Base-by-base conservation (phyloP, 2,797 vertebrate genomes). In the Dromococcyx pavoninus region DNA sequence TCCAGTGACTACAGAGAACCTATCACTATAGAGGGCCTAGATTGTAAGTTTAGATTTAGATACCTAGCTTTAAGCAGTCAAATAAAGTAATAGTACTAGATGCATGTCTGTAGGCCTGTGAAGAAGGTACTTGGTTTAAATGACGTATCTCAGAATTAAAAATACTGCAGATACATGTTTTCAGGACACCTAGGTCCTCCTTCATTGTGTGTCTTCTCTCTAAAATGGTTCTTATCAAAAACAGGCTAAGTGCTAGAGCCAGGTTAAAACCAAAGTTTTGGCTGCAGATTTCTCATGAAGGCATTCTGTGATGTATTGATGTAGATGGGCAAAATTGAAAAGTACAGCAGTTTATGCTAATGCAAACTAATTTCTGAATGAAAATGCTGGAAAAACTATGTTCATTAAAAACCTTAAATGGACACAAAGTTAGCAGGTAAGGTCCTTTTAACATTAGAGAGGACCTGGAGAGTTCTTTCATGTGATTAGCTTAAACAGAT, bases 31-130 rank as follows among this genome's bases (percentile, higher is more conserved):
- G 51, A 24, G 21, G n/a, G 35, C 17, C n/a, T 27, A 10, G 14
- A 6, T 14, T 4, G 2, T 39, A 13, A 72, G 0, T 22, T 66
- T 23, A 15, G 23, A 9, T 41, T n/a, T 5, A 15, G 25, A 33
- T 14, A 46, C 6, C 9, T 27, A 58, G 24, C 50, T 50, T 77
- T 32, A 28, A 70, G 30, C 23, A 35, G 32, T 27, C 35, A 13
- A 4, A 56, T 71, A 22, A 27, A 67, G 54, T 17, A 33, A 16
- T 7, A 18, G 44, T 30, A 25, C 25, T 39, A 53, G 19, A 3
- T 37, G 27, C 11, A 7, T 51, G 28, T 13, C n/a, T 65, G 46
- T 41, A 78, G 43, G n/a, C 22, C 53, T n/a, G 13, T n/a, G 13
- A 70, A 17, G 19, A 28, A 75, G 37, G 14, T 19, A 37, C 37